A percentile compares a stretch with the other conserved stretches of the same genome.
Conservation (phyloP, 2,797 vertebrate genomes). For the Taeniopygia guttata region DNA sequence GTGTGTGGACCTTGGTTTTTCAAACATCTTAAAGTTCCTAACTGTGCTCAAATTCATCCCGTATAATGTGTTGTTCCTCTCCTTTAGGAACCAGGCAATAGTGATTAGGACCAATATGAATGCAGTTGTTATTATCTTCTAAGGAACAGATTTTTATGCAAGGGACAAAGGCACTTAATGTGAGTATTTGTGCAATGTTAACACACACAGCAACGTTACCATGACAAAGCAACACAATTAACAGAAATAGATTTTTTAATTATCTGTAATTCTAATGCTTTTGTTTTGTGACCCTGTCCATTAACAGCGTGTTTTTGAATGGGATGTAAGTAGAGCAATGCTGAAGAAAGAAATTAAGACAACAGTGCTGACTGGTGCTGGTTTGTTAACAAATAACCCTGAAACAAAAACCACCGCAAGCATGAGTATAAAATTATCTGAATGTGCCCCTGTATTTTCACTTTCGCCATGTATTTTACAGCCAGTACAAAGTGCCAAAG, state of each 20-base stretch:
- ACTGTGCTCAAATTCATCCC: neutral
- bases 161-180: neutral
- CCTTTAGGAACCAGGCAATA: neutral
- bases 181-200: neutral
- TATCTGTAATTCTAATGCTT: neutral
- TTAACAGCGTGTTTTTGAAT: neutral
- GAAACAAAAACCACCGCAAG: neutral
- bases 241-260: neutral
- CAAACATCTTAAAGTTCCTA: neutral
- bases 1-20: neutral
- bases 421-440: neutral
- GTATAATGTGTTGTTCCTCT: neutral
- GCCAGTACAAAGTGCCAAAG: neutral
- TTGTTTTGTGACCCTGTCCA: neutral
- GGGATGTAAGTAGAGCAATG: neutral
- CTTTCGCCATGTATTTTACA: neutral
- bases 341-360: neutral
- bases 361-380: neutral
- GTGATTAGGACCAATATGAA: neutral
- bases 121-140: neutral
- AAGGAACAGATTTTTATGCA: neutral
- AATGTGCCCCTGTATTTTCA: neutral
- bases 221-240: neutral
- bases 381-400: neutral
- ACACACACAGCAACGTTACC: neutral